Evolutionary conservation across 2,888 invertebrate genomes (phyloP).

Genomic region (Zeuzera pyrina): DNA sequence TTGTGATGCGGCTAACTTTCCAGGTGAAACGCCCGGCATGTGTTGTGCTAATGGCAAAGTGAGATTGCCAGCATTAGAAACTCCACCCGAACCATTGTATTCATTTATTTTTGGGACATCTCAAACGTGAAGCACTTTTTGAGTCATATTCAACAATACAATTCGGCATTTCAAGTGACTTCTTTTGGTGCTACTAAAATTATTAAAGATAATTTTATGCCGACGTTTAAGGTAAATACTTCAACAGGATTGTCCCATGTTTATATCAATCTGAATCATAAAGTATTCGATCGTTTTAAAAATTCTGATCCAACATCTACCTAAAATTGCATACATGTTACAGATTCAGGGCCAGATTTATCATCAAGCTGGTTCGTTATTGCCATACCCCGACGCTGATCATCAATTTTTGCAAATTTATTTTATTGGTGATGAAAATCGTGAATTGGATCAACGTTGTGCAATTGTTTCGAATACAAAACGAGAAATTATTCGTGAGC

Average conservation of each 20-base stretch:
- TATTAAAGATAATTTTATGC: conserved; percentile 3
- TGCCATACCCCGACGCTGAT: conserved; percentile 15
- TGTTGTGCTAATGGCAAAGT: background rate
- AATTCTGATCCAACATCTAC: no score
- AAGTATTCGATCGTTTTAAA: no score
- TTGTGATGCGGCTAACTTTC: no score
- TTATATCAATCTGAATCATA: no score
- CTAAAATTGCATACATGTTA: no score
- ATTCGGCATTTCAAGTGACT: conserved; percentile 16
- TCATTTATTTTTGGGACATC: conserved; percentile 4
- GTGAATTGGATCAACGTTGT: background rate
- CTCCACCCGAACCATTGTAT: background rate
- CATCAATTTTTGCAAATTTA: conserved; percentile 17
- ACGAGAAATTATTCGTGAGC: background rate
- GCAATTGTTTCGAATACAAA: background rate
- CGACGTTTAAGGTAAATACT: conserved; percentile 3
- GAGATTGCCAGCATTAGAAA: background rate
- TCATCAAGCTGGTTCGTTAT: conserved; percentile 17
- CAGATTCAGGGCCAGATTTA: conserved; percentile 21
- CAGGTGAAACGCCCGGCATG: no score
- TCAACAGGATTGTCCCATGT: no score
- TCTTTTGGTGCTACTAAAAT: conserved; percentile 16
- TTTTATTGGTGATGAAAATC: conserved; percentile 1
- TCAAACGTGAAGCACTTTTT: conserved; percentile 15
- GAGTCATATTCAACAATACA: conserved; percentile 14